Evolutionary conservation across 1,140 invertebrate genomes (phyloP), one percentile per base, ranked within the genome.

Genomic region (Batillaria attramentaria): DNA sequence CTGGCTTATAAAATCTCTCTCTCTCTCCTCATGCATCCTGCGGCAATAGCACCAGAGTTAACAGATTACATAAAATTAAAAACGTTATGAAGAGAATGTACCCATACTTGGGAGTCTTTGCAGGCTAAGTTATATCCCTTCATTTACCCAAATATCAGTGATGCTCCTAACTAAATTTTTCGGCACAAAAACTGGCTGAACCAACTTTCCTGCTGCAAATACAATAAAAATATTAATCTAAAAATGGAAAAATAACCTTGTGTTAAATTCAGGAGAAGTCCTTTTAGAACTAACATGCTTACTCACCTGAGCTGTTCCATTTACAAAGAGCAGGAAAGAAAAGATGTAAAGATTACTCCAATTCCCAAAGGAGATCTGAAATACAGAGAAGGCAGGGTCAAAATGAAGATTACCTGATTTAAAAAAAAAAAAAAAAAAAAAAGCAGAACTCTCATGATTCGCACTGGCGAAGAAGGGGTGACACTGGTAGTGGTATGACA

Each of bases 231-330:
- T n/a, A n/a, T n/a, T n/a, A n/a, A n/a, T n/a, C n/a, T n/a, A n/a
- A n/a, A n/a, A n/a, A n/a, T n/a, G n/a, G n/a, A n/a, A n/a, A n/a
- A n/a, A n/a, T n/a, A n/a, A n/a, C n/a, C n/a, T n/a, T n/a, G n/a
- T n/a, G n/a, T n/a, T n/a, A n/a, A n/a, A n/a, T n/a, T n/a, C n/a
- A n/a, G n/a, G n/a, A n/a, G n/a, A n/a, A n/a, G n/a, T n/a, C n/a
- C n/a, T n/a, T n/a, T n/a, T n/a, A n/a, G n/a, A n/a, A n/a, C n/a
- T n/a, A n/a, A n/a, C n/a, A 50, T 50, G 33, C 10, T n/a, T 72
- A 74, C 77, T 70, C 82, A 91, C 92, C 88, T 92, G 92, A 24
- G 89, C 89, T 50, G 91, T 85, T 37, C 93, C 93, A 87, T 91
- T 92, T 33, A 92, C 79, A 82, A 91, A 91, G 39, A 93, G 86